Evolutionary conservation across 2,797 vertebrate species (phyloP).

Genomic region (Taenioides sp.): DNA sequence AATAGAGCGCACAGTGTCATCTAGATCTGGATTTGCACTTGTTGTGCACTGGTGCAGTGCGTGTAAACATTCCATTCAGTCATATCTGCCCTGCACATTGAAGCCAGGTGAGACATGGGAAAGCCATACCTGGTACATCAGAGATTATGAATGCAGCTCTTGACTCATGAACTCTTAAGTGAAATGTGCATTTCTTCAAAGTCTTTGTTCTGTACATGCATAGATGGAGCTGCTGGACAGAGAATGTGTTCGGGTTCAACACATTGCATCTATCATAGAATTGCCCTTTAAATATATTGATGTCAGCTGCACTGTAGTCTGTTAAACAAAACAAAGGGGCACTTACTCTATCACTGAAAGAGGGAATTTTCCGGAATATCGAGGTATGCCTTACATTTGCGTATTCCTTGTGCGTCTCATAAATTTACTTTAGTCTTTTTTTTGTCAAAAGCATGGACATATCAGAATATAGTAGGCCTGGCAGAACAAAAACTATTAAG

Average conservation of each 20-base stretch:
- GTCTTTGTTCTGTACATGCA: conserved; percentile 13
- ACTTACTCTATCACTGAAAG: conserved; percentile 27
- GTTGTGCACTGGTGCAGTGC: conserved; percentile 32
- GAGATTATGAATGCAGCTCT: conserved; percentile 29
- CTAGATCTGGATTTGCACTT: conserved; percentile 24
- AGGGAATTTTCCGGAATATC: conserved; percentile 39
- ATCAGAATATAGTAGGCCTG: conserved; percentile 52
- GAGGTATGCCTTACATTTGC: conserved; percentile 33
- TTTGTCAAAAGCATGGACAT: conserved; percentile 59
- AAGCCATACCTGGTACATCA: conserved; percentile 17
- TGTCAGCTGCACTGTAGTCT: conserved; percentile 54
- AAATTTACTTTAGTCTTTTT: conserved; percentile 17
- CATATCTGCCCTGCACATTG: conserved; percentile 9
- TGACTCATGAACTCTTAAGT: conserved; percentile 36
- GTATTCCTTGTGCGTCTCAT: conserved; percentile 3
- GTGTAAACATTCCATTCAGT: conserved; percentile 73
- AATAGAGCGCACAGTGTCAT: conserved; percentile 7
- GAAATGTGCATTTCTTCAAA: conserved; percentile 23
- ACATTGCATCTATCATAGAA: conserved; percentile 40
- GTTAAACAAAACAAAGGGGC: conserved; percentile 37
- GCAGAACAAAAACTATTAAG: conserved; percentile 77
- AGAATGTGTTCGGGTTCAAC: conserved; percentile 35
- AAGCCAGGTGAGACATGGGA: conserved; percentile 12
- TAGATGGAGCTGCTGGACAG: conserved; percentile 66
- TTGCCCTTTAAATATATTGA: conserved; percentile 65